Percentiles rank a stretch among this genome's conserved stretches.
Conservation (phyloP, 2,113 vertebrate species). For the Dicentrarchus labrax region DNA sequence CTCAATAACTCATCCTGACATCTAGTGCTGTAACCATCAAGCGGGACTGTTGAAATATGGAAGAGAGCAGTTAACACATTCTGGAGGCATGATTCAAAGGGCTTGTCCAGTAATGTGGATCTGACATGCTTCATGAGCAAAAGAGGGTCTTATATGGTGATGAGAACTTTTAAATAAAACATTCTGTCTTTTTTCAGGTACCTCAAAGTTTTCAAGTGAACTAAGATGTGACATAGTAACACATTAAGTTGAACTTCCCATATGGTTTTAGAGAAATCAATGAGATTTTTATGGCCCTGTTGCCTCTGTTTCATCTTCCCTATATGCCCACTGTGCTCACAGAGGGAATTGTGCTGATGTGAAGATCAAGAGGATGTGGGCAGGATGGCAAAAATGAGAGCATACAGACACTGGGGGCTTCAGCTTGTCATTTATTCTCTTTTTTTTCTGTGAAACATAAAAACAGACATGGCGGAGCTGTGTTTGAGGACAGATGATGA, state of each 20-base stretch:
- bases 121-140: slow-evolving; percentile 36
- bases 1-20: slow-evolving; percentile 62
- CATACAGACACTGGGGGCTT: slow-evolving; percentile 4
- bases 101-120: slow-evolving; percentile 20
- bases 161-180: slow-evolving; percentile 13
- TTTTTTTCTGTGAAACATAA: slow-evolving; percentile 21
- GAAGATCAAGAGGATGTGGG: slow-evolving; percentile 31
- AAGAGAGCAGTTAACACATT: slow-evolving; percentile 26
- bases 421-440: slow-evolving; percentile 26
- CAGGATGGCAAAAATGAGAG: slow-evolving; percentile 34
- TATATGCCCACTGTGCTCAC: slow-evolving; percentile 3
- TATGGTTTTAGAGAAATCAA: slow-evolving; percentile 38
- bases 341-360: slow-evolving; percentile 32
- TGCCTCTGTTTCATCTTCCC: slow-evolving; percentile 39
- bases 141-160: background rate
- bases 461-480: background rate
- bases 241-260: slow-evolving; percentile 12
- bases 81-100: slow-evolving; percentile 32
- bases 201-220: background rate
- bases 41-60: slow-evolving; percentile 55
- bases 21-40: slow-evolving; percentile 29
- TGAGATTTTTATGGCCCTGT: slow-evolving; percentile 34
- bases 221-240: background rate
- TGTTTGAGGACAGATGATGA: slow-evolving; percentile 1
- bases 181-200: background rate